Conservation (phyloP, 2,888 invertebrate species). For the Herminia tarsipennalis region DNA sequence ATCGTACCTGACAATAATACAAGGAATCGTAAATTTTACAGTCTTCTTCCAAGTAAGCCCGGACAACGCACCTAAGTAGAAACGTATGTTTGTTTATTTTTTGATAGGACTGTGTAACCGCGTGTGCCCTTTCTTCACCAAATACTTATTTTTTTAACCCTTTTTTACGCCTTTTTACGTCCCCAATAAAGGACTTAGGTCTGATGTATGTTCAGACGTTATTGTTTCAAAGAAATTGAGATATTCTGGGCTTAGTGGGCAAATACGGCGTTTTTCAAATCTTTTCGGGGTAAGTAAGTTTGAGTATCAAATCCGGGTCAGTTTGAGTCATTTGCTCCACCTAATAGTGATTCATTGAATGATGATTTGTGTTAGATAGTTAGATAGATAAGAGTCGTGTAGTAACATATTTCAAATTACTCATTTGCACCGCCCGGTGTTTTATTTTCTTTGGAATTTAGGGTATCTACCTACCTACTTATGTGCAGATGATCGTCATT, state of each 20-base stretch:
- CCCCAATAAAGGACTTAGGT: conserved; percentile 77
- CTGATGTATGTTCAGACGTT: conserved; percentile 55
- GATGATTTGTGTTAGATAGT: conserved; percentile 37
- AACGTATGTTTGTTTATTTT: conserved; percentile 81
- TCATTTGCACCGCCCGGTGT: conserved; percentile 26
- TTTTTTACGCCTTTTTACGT: conserved; percentile 65
- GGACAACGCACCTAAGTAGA: conserved; percentile 78
- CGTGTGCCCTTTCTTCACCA: conserved; percentile 75
- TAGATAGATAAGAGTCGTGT: conserved; percentile 33
- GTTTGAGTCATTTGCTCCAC: conserved; percentile 33
- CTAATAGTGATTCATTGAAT: conserved; percentile 32
- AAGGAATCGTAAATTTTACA: conserved; percentile 83
- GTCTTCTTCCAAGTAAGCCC: conserved; percentile 73
- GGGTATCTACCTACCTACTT: neutral
- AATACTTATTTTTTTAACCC: conserved; percentile 59
- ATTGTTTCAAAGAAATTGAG: conserved; percentile 79
- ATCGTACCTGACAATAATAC: conserved; percentile 63
- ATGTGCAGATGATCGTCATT: neutral
- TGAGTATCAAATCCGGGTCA: conserved; percentile 26
- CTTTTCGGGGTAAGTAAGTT: conserved; percentile 9
- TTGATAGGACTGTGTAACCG: conserved; percentile 82
- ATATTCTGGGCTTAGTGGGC: conserved; percentile 52
- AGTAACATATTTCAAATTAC: conserved; percentile 21
- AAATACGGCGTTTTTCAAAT: conserved; percentile 29
- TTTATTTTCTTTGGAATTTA: conserved; percentile 23